A percentile compares a stretch with the other conserved stretches of the same genome.
Conservation (phyloP, 2,888 invertebrate species). For the Stenoptilia bipunctidactyla region DNA sequence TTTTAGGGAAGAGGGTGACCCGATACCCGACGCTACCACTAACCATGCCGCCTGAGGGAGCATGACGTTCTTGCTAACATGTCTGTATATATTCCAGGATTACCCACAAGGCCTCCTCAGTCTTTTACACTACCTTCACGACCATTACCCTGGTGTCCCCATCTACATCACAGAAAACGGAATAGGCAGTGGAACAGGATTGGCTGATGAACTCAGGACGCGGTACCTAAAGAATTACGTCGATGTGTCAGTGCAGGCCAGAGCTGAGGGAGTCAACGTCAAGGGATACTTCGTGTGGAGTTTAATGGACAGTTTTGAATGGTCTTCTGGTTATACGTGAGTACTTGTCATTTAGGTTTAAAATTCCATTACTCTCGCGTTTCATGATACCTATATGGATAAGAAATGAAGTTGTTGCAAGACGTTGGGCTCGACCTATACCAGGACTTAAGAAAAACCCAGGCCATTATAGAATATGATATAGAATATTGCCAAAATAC, state of each 20-base stretch:
- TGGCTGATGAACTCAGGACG: slow-evolving; percentile 40
- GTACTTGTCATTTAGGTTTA: too few relatives aligned
- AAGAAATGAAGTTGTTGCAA: background rate
- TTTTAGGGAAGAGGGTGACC: too few relatives aligned
- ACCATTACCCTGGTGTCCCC: slow-evolving; percentile 18
- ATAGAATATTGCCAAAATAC: too few relatives aligned
- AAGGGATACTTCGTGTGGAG: slow-evolving; percentile 68
- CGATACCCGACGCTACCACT: too few relatives aligned
- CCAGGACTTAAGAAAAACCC: too few relatives aligned
- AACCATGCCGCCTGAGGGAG: too few relatives aligned
- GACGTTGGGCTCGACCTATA: too few relatives aligned
- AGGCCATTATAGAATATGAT: too few relatives aligned
- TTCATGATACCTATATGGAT: background rate
- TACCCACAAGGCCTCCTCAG: slow-evolving; percentile 19
- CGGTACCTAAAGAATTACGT: slow-evolving; percentile 36
- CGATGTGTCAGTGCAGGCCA: slow-evolving; percentile 35
- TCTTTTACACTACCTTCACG: slow-evolving; percentile 16
- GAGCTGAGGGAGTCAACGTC: slow-evolving; percentile 41
- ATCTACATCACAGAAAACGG: slow-evolving; percentile 65
- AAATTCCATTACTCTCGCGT: too few relatives aligned
- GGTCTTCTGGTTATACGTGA: slow-evolving; percentile 62
- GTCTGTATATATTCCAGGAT: slow-evolving; percentile 14
- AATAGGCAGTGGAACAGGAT: slow-evolving; percentile 33
- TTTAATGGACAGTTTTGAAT: slow-evolving; percentile 73
- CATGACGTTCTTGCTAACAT: too few relatives aligned